A percentile compares a stretch with the other conserved stretches of the same genome.
Evolutionary conservation across 2,113 vertebrate species (phyloP).

Genomic region (Trichomycterus rosablanca): DNA sequence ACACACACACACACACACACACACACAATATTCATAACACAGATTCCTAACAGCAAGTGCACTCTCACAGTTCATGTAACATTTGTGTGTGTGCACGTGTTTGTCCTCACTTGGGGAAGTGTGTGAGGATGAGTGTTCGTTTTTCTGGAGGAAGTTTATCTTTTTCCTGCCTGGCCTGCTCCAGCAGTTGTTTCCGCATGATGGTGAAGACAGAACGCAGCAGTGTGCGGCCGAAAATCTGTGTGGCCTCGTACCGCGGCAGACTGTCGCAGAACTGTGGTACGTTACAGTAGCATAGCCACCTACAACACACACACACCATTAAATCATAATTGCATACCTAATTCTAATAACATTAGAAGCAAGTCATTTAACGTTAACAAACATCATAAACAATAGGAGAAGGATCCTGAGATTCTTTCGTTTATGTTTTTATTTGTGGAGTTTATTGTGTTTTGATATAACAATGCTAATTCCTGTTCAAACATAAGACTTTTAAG

Average conservation of each 20-base stretch:
- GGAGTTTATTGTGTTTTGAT: background rate
- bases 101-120: slow-evolving; percentile 92
- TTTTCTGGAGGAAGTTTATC: slow-evolving; percentile 96
- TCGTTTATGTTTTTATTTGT: too few relatives aligned
- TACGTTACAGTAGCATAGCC: slow-evolving; percentile 97
- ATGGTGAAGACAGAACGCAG: slow-evolving; percentile 93
- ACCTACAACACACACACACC: slow-evolving; percentile 62
- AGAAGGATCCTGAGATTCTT: too few relatives aligned
- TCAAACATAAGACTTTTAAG: too few relatives aligned
- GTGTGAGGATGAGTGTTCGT: slow-evolving; percentile 95
- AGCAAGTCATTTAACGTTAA: too few relatives aligned
- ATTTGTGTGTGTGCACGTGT: background rate
- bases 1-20: too few relatives aligned
- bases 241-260: slow-evolving; percentile 91
- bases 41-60: slow-evolving; percentile 9
- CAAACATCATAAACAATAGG: too few relatives aligned
- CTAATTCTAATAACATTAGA: too few relatives aligned
- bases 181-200: slow-evolving; percentile 92
- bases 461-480: too few relatives aligned
- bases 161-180: slow-evolving; percentile 94
- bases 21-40: too few relatives aligned
- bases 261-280: slow-evolving; percentile 98
- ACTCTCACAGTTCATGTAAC: background rate
- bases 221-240: slow-evolving; percentile 91
- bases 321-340: background rate